These are phyloP conservation scores for Acanthochromis polyacanthus DNA, from an alignment of 2,113 vertebrate genomes.

Conservation along the genomic window DNA sequence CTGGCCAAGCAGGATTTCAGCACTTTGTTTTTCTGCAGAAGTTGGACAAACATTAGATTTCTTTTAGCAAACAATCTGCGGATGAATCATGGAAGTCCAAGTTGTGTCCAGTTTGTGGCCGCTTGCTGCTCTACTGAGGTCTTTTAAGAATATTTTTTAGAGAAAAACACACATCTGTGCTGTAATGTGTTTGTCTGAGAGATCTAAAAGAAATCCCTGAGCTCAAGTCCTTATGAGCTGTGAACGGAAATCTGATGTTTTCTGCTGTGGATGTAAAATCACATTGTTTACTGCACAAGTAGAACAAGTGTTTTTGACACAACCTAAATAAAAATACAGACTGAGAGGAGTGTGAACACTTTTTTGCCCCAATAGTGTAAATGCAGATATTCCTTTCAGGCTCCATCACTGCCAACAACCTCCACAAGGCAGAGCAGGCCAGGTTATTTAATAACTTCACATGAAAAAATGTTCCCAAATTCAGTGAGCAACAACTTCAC, in stretches of 20 bases:
- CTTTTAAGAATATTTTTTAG: conserved; percentile 33
- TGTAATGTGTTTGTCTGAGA: conserved; percentile 35
- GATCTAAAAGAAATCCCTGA: conserved; percentile 39
- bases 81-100: conserved; percentile 41
- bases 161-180: conserved; percentile 1
- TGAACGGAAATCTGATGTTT: conserved; percentile 12
- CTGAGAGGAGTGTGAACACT: too few species aligned
- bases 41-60: conserved; percentile 49
- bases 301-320: not conserved
- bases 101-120: conserved; percentile 23
- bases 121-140: conserved; percentile 3
- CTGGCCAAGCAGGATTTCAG: conserved; percentile 50
- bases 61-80: conserved; percentile 37
- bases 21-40: conserved; percentile 68
- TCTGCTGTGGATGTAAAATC: conserved; percentile 14
- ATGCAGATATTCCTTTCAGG: too few species aligned
- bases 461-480: too few species aligned
- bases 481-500: too few species aligned
- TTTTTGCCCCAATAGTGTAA: too few species aligned
- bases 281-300: conserved; percentile 24
- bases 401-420: too few species aligned
- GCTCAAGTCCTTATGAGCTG: conserved; percentile 24
- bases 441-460: too few species aligned
- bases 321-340: too few species aligned
- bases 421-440: too few species aligned